Evolutionary conservation across 2,888 invertebrate species (phyloP).

Genomic region (Plemyria rubiginata): DNA sequence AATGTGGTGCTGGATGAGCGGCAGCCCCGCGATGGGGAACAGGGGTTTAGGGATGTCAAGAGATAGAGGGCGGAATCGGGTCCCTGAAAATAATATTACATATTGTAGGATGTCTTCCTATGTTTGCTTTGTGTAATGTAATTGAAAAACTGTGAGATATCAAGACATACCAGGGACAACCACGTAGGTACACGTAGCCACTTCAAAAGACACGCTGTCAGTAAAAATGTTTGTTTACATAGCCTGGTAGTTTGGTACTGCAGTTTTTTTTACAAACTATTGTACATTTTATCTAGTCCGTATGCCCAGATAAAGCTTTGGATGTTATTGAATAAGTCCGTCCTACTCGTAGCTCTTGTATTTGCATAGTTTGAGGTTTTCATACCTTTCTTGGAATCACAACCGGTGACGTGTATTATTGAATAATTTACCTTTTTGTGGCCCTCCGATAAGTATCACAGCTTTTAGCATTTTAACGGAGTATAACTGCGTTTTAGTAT

Average conservation of each 20-base stretch:
- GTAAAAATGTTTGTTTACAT: constrained; percentile 11
- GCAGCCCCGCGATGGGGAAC: constrained; percentile 98
- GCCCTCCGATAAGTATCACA: constrained; percentile 96
- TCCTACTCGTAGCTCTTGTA: not conserved
- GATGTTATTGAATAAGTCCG: not conserved
- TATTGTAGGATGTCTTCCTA: too few species aligned
- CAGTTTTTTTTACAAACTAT: not conserved
- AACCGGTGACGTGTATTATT: constrained; percentile 60
- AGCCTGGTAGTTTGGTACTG: constrained; percentile 9
- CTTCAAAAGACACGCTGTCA: not conserved
- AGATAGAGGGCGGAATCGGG: constrained; percentile 97
- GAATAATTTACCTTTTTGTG: constrained; percentile 91
- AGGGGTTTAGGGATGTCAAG: constrained; percentile 98
- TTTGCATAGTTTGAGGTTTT: constrained; percentile 11
- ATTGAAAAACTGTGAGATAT: too few species aligned
- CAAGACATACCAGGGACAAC: too few species aligned
- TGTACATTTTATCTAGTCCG: not conserved
- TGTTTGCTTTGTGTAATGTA: too few species aligned
- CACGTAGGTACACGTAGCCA: not conserved
- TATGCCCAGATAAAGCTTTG: not conserved
- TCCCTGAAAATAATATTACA: constrained; percentile 86
- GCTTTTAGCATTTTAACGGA: constrained; percentile 88
- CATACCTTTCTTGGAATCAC: constrained; percentile 22
- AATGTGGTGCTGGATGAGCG: constrained; percentile 98
- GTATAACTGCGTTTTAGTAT: not conserved